Evolutionary conservation across 1,140 invertebrate genomes (phyloP).

Genomic region (Diachasma alloeum): DNA sequence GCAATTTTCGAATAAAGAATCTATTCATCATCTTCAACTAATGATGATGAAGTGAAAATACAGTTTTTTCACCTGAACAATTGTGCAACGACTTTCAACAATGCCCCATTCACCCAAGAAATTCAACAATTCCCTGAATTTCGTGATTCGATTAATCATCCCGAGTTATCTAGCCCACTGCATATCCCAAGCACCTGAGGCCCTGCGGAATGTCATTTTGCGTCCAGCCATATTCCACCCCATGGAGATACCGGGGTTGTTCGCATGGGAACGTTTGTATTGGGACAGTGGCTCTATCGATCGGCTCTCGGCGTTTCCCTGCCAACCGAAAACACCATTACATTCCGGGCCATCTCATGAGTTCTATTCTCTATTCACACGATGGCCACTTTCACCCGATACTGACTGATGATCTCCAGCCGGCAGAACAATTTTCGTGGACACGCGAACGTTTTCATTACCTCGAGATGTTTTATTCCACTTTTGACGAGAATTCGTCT

Average conservation of each 20-base stretch:
- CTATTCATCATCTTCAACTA: too few relatives aligned
- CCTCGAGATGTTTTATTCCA: neutral
- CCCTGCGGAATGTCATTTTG: too few relatives aligned
- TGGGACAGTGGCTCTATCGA: constrained; percentile 62
- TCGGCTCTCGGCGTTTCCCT: constrained; percentile 31
- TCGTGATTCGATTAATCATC: too few relatives aligned
- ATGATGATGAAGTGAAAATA: too few relatives aligned
- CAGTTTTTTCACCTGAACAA: too few relatives aligned
- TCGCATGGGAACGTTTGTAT: constrained; percentile 39
- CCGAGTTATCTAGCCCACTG: too few relatives aligned
- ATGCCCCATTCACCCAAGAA: too few relatives aligned
- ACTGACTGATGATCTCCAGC: neutral
- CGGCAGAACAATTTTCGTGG: neutral
- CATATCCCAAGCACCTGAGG: too few relatives aligned
- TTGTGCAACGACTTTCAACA: too few relatives aligned
- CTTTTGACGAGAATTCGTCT: neutral
- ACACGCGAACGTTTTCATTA: neutral
- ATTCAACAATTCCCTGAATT: too few relatives aligned
- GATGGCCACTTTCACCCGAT: neutral
- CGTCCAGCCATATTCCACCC: neutral
- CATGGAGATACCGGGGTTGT: neutral
- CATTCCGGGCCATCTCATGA: neutral
- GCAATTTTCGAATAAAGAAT: too few relatives aligned
- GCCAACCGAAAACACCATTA: neutral
- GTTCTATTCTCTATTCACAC: neutral